Evolutionary conservation across 1,140 invertebrate species (phyloP).

Genomic region (Ctenoplectra terminalis): DNA sequence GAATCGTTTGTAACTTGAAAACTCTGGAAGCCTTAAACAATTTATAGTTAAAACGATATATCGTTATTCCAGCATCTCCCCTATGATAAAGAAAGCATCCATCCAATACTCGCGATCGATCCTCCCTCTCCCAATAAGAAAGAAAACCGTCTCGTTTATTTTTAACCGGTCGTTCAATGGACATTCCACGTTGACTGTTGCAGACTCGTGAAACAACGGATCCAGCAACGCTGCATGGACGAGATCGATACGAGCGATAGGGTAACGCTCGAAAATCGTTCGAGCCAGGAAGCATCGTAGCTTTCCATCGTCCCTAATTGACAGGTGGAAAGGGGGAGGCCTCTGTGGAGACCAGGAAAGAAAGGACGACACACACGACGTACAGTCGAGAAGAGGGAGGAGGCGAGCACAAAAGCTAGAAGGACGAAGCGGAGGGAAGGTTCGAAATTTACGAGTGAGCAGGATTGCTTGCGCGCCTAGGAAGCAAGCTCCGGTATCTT

Average conservation of each 20-base stretch:
- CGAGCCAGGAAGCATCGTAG: slow-evolving; percentile 58
- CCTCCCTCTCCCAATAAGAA: background rate
- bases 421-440: background rate
- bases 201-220: slow-evolving; percentile 41
- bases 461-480: slow-evolving; percentile 53
- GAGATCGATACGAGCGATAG: slow-evolving; percentile 42
- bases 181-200: slow-evolving; percentile 46
- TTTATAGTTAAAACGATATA: no score
- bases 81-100: no score
- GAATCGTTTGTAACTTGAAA: no score
- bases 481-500: slow-evolving; percentile 33
- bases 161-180: slow-evolving; percentile 10
- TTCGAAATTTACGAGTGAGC: slow-evolving; percentile 72
- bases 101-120: background rate
- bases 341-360: background rate
- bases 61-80: no score
- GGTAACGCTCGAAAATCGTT: slow-evolving; percentile 68
- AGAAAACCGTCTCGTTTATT: background rate
- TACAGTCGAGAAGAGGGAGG: slow-evolving; percentile 32
- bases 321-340: slow-evolving; percentile 56
- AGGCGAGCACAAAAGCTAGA: background rate
- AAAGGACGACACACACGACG: slow-evolving; percentile 19
- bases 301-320: slow-evolving; percentile 76
- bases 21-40: no score
- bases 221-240: background rate